A percentile compares a stretch with the other conserved stretches of the same genome.
These are phyloP conservation scores for Eonycteris spelaea DNA, from an alignment of 2,113 vertebrate species.

Conservation along the genomic window DNA sequence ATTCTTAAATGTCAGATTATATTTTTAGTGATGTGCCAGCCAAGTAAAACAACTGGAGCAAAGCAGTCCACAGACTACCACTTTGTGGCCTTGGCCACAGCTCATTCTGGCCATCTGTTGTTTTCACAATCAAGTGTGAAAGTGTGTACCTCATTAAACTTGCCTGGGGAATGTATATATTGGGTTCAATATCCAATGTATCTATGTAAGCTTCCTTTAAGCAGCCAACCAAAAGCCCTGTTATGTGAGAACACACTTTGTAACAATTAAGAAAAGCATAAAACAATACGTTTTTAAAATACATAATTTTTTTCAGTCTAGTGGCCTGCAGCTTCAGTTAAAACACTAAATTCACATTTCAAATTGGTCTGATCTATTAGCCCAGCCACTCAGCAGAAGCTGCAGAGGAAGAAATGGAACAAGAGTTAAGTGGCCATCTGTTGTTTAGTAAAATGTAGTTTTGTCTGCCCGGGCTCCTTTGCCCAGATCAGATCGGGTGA, in stretches of 20 bases:
- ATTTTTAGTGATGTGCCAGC: not conserved
- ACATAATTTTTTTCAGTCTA: not conserved
- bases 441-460: not conserved
- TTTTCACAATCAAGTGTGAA: not conserved
- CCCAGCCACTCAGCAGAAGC: not conserved
- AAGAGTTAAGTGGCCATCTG: not conserved
- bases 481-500: not conserved
- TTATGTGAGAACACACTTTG: not conserved
- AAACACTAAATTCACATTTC: not conserved
- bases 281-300: not conserved
- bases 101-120: not conserved
- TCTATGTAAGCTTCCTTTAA: not conserved
- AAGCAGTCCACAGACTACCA: not conserved
- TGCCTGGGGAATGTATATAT: not conserved
- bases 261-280: not conserved
- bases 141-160: not conserved
- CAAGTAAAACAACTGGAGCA: conserved; percentile 4
- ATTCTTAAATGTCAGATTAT: not conserved
- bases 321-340: not conserved
- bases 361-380: not conserved
- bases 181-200: not conserved
- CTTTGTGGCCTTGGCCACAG: not conserved
- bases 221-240: not conserved
- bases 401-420: not conserved
- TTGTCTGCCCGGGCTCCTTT: not conserved